Percentiles rank a stretch among this genome's conserved stretches.
Conservation (phyloP, 2,888 invertebrate genomes). For the Bugulina stolonifera region DNA sequence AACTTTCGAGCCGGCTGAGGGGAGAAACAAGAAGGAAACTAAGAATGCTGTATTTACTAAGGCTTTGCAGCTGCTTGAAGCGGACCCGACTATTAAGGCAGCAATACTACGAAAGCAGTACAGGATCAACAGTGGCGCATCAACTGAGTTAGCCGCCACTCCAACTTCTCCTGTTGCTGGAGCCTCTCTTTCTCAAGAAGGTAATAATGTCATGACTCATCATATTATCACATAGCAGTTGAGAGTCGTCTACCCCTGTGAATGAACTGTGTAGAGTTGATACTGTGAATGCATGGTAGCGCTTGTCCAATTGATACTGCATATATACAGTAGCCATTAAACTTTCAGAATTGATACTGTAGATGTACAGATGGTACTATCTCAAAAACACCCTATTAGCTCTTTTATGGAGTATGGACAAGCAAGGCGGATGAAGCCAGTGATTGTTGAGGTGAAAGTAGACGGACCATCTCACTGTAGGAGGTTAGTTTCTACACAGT, state of each 20-base stretch:
- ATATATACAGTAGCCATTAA: too few species aligned
- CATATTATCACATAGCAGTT: too few species aligned
- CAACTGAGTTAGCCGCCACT: not conserved
- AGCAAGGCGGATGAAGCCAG: conserved; percentile 41
- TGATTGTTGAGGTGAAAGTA: not conserved
- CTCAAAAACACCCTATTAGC: conserved; percentile 51
- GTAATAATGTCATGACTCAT: too few species aligned
- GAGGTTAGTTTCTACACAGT: conserved; percentile 1
- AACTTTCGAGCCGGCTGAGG: not conserved
- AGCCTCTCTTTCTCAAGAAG: not conserved
- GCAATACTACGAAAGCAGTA: not conserved
- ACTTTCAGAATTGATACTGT: not conserved
- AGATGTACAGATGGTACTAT: not conserved
- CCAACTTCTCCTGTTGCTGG: not conserved
- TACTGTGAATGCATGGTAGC: too few species aligned
- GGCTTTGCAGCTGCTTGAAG: not conserved
- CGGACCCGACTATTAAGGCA: not conserved
- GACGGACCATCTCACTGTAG: conserved; percentile 8
- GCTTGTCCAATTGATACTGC: too few species aligned
- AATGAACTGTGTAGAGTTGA: too few species aligned
- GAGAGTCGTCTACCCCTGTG: too few species aligned
- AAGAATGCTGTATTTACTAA: not conserved
- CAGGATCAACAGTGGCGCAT: not conserved
- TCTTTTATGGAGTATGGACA: conserved; percentile 54
- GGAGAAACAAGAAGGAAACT: not conserved